Evolutionary conservation across 1,140 invertebrate genomes (phyloP), one percentile per base, ranked within the genome.

Genomic region (Bombus sibiricus): DNA sequence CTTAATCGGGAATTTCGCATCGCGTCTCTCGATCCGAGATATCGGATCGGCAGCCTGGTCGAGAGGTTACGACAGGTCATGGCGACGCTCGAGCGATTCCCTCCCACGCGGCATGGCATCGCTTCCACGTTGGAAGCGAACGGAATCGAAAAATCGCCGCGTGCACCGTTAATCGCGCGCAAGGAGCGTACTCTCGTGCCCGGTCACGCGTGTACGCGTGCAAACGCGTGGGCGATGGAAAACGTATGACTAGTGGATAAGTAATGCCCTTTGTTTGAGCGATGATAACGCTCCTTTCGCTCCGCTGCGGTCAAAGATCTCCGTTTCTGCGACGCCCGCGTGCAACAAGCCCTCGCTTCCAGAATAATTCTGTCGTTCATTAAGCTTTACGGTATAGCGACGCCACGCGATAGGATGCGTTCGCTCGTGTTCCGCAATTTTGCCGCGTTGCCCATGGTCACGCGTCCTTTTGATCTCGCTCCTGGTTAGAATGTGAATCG

Each of bases 1-100:
- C 87, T 86, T 90, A 91, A 93, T 93, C 91, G 92, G 82, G 87
- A 88, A 89, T 92, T 92, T 91, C 91, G 91, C 87, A 92, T 93
- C 92, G 92, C 81, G 88, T 85, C 87, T 78, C 88, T 81, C 88
- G 90, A 92, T 92, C 89, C 85, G 87, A 87, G 86, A 88, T 92
- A 92, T 92, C 91, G 91, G 83, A 88, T 84, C 86, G 87, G 89
- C 88, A 84, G 82, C 82, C 37, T 32, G 74, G 68, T 32, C 68
- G 62, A 86, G 87, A 88, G 89, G 90, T 91, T 92, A 92, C 86
- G 84, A 88, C 89, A 80, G 90, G 90, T 91, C 90, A 90, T 74
- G 90, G 84, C 83, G 90, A 90, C 90, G 89, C 83, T 81, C 73
- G 76, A 83, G 77, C 89, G 80, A 89, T 91, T 91, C 85, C 84